A percentile compares a stretch with the other conserved stretches of the same genome.
These are phyloP conservation scores for Meandrusa payeni DNA, from an alignment of 2,888 invertebrate species.

Conservation along the genomic window DNA sequence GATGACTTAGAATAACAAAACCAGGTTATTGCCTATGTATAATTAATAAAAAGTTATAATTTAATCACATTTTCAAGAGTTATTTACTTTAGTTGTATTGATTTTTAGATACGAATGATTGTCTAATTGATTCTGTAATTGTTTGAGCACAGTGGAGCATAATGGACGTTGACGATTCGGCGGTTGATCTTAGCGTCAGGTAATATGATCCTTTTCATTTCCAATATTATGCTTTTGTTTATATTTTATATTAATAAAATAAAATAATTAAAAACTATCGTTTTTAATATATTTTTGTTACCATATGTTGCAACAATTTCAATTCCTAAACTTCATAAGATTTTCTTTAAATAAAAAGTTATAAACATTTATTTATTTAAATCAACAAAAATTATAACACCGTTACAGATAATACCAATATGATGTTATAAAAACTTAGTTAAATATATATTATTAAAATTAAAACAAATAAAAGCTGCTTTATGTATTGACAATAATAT, in stretches of 20 bases:
- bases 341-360: no score
- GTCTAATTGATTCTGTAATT: slow-evolving; percentile 41
- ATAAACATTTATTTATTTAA: no score
- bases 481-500: no score
- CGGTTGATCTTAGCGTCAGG: slow-evolving; percentile 94
- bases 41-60: background rate
- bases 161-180: slow-evolving; percentile 94
- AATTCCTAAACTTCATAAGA: no score
- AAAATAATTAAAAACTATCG: no score
- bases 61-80: background rate
- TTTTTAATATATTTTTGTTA: no score
- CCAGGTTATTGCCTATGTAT: background rate
- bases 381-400: no score
- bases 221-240: slow-evolving; percentile 4
- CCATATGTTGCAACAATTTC: no score
- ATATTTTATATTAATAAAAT: background rate
- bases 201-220: slow-evolving; percentile 49
- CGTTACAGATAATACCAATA: no score
- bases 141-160: slow-evolving; percentile 50
- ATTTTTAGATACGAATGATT: slow-evolving; percentile 29
- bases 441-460: no score
- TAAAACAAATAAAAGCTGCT: no score
- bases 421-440: no score
- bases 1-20: slow-evolving; percentile 12
- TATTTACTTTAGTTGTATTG: slow-evolving; percentile 21